A percentile compares a stretch with the other conserved stretches of the same genome.
phyloP scores from a whole-genome alignment of 2,888 invertebrate species.

The Ophonus ardosiacus region DNA sequence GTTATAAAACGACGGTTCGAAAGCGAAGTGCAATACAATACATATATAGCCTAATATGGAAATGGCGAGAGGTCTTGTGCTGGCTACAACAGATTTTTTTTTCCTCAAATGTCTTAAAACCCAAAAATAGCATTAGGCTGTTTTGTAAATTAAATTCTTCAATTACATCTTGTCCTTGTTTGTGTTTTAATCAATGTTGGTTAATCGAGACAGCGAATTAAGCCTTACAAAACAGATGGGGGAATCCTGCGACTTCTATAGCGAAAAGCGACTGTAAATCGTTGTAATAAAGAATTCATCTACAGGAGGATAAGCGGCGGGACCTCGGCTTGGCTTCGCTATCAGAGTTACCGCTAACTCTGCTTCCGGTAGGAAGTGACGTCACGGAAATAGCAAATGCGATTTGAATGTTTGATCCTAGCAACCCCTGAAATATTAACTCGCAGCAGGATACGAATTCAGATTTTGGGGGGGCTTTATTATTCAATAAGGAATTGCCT shows the following conservation, averaged over 20 bases:
- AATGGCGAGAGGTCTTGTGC: too few species aligned
- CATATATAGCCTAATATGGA: too few species aligned
- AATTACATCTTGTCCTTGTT: neutral
- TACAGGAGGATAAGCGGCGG: neutral
- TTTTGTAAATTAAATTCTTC: neutral
- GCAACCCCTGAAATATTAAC: neutral
- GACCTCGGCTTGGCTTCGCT: neutral
- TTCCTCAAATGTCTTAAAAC: neutral
- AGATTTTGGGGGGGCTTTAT: too few species aligned
- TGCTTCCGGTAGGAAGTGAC: neutral
- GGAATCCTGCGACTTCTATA: neutral
- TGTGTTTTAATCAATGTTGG: neutral
- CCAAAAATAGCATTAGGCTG: neutral
- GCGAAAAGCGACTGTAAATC: neutral
- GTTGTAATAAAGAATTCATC: conserved; percentile 21
- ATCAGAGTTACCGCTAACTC: neutral
- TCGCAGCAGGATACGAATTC: neutral
- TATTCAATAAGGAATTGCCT: too few species aligned
- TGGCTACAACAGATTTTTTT: too few species aligned
- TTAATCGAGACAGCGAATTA: neutral
- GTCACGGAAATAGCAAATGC: neutral
- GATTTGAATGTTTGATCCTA: conserved; percentile 28
- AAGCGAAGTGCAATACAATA: too few species aligned
- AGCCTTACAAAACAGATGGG: neutral
- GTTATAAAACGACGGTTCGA: too few species aligned